phyloP scores from a whole-genome alignment of 1,140 invertebrate genomes.

The Polypedilum vanderplanki region DNA sequence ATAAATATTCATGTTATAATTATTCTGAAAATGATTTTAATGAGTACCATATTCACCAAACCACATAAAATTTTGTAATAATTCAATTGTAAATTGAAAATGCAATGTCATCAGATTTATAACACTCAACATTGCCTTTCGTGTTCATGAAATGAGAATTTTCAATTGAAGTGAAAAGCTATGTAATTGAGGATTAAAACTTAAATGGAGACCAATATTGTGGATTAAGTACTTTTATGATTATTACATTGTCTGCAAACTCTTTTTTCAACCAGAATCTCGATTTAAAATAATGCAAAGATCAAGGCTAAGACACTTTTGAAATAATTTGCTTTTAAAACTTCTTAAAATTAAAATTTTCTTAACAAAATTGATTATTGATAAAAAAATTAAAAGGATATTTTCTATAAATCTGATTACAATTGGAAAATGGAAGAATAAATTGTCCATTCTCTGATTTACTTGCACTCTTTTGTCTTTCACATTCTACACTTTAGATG shows the following conservation, averaged over 20 bases:
- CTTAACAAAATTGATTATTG: no score
- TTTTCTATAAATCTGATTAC: no score
- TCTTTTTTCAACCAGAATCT: no score
- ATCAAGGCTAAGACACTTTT: no score
- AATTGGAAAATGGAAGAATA: no score
- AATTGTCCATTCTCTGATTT: no score
- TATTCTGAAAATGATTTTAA: no score
- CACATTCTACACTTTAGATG: neutral
- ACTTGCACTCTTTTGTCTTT: neutral
- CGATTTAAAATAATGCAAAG: no score
- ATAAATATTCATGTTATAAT: neutral
- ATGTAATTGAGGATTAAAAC: neutral
- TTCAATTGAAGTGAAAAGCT: neutral
- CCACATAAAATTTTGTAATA: neutral
- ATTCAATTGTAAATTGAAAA: neutral
- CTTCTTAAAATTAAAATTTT: no score
- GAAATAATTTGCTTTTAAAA: no score
- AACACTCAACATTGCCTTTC: neutral
- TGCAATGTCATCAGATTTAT: neutral
- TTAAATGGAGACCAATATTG: neutral
- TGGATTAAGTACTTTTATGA: constrained; percentile 6
- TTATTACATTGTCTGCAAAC: neutral
- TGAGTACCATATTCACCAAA: neutral
- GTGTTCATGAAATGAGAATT: no score
- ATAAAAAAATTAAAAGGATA: no score